Conservation (phyloP, 2,888 invertebrate genomes). For the Lithophane socia region DNA sequence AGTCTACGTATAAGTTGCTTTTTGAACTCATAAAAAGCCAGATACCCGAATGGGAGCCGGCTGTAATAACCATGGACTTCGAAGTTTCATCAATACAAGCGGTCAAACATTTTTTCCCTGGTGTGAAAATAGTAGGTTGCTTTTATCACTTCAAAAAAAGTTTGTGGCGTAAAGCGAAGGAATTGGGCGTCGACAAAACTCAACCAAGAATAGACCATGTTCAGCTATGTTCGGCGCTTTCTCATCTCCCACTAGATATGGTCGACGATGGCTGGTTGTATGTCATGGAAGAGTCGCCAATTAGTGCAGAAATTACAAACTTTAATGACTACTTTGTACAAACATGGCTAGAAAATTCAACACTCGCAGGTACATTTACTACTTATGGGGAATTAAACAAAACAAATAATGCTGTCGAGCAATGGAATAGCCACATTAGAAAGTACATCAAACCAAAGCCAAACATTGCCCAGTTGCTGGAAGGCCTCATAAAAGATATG, state of each 20-base stretch:
- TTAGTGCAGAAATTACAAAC: conserved; percentile 19
- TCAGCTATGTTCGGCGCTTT: conserved; percentile 13
- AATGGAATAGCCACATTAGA: no score
- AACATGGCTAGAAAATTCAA: no score
- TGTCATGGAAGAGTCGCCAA: conserved; percentile 33
- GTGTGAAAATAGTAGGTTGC: no score
- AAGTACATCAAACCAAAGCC: background rate
- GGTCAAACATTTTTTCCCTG: no score
- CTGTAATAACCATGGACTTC: conserved; percentile 32
- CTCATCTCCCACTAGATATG: conserved; percentile 38
- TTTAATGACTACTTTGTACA: conserved; percentile 11
- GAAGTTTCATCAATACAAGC: conserved; percentile 6
- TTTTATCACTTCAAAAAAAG: no score
- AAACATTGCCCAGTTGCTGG: no score
- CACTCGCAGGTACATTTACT: no score
- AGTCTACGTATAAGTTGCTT: conserved; percentile 1
- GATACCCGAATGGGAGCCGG: conserved; percentile 19
- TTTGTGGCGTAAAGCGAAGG: no score
- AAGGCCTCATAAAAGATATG: background rate
- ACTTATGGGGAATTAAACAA: no score
- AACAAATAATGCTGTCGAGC: no score
- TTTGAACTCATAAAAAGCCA: conserved; percentile 12
- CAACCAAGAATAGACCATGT: conserved; percentile 23
- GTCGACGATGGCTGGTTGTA: conserved; percentile 35
- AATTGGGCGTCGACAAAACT: no score